A percentile compares a stretch with the other conserved stretches of the same genome.
Evolutionary conservation across 64 coral and sea anemone species (phyloP).

Genomic region (Montipora capricornis): DNA sequence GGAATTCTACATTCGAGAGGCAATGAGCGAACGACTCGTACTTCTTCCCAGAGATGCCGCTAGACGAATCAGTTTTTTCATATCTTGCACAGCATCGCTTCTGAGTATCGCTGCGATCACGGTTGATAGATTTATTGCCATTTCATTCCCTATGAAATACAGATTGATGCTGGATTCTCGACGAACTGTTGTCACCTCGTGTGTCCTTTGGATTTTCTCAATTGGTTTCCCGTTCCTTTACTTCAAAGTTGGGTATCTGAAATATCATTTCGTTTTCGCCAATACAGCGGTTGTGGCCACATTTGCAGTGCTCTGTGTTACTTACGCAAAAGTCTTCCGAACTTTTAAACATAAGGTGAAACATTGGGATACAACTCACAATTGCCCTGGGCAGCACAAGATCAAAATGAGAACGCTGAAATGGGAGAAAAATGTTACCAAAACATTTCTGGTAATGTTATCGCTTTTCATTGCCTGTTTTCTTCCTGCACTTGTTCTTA

Average conservation of each 20-base stretch:
- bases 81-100: no score
- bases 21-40: neutral
- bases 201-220: constrained; percentile 68
- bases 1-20: neutral
- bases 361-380: no score
- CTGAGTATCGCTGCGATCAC: no score
- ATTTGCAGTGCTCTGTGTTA: no score
- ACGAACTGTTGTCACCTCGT: no score
- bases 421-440: neutral
- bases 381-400: neutral
- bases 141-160: neutral
- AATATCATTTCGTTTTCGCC: neutral
- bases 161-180: neutral
- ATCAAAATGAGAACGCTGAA: neutral
- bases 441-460: neutral
- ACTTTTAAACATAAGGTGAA: no score
- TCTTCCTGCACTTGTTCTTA: constrained; percentile 39
- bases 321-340: no score
- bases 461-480: constrained; percentile 12
- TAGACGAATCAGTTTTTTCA: no score
- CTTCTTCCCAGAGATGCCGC: no score
- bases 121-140: no score
- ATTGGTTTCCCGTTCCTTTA: constrained; percentile 70
- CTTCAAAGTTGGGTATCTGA: constrained; percentile 72
- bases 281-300: no score